Base-by-base conservation (phyloP, 2,888 invertebrate species). In the Zygothrica quintamaculata region DNA sequence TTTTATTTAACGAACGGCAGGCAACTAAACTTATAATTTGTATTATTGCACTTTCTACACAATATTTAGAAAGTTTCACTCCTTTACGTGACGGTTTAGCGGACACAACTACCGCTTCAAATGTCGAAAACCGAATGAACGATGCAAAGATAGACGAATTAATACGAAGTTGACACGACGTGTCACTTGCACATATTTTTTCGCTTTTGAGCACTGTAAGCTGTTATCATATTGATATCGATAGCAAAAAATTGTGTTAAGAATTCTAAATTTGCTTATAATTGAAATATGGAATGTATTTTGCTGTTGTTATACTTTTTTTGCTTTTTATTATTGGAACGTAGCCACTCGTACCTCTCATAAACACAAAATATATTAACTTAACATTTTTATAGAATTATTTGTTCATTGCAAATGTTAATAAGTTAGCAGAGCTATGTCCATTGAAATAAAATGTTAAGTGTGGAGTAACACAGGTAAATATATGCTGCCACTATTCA, bases 21-120 rank as follows among this genome's bases (percentile, higher is more conserved):
- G 60, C 31, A 68, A 42, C 11, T 56, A 65, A 50, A 67, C 46
- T 68, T 61, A 26, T 50, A 16, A 42, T 57, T 61, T 69, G 36
- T 37, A 39, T 51, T 55, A 12, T 31, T 62, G 55, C 55, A 77
- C 80, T 80, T 82, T 77, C 80, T 64, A 76, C 33, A 59, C 57
- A 55, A 62, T 74, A 72, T 68, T 64, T 84, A 80, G 84, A 84
- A 84, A 82, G 80, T 82, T 72, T 44, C 13, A 62, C 52, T 55
- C 26, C 42, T 62, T 25, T 46, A 36, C 13, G n/a, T 25, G 52
- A 55, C 43, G 31, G 37, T 22, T n/a, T 42, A 47, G 51, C 53
- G 48, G 44, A 53, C 46, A 36, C 39, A 44, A 9, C 65, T 37
- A 60, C 61, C 77, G 69, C 79, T 55, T 46, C 47, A 50, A 67